These are phyloP conservation scores for Condylostylus longicornis DNA, from an alignment of 1,140 invertebrate species.

Conservation along the genomic window DNA sequence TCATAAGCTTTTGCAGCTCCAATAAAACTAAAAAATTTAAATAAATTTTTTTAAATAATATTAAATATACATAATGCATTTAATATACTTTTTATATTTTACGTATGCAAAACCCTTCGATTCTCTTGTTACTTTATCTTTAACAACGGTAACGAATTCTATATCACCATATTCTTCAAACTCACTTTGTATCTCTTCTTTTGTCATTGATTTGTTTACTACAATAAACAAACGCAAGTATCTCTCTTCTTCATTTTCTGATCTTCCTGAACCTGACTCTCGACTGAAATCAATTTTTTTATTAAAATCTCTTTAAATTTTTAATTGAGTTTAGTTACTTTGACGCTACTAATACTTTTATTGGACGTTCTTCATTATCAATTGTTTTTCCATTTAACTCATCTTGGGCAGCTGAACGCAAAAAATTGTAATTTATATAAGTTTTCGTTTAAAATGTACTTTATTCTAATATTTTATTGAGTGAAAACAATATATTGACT, in stretches of 20 bases:
- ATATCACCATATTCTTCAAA: constrained; percentile 75
- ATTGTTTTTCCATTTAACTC: constrained; percentile 74
- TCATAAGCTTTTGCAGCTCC: constrained; percentile 80
- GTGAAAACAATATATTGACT: no score
- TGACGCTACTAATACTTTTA: constrained; percentile 81
- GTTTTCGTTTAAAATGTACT: no score
- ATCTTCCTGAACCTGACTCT: constrained; percentile 59
- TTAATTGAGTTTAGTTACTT: no score
- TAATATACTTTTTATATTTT: constrained; percentile 53
- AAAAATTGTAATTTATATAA: no score
- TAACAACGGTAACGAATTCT: constrained; percentile 66
- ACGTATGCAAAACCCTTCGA: constrained; percentile 89
- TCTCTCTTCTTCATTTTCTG: constrained; percentile 68
- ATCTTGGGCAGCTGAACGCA: constrained; percentile 63
- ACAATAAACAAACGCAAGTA: constrained; percentile 79
- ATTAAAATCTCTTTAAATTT: no score
- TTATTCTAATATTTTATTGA: no score
- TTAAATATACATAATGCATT: background rate
- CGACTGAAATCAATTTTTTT: no score
- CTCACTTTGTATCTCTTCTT: constrained; percentile 62
- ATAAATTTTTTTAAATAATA: background rate
- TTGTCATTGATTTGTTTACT: constrained; percentile 62
- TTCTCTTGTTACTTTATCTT: constrained; percentile 63
- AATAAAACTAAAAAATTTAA: constrained; percentile 53
- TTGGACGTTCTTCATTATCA: constrained; percentile 52